A percentile compares a stretch with the other conserved stretches of the same genome.
Conservation (phyloP, 2,888 invertebrate species). For the Electrophaes corylata region DNA sequence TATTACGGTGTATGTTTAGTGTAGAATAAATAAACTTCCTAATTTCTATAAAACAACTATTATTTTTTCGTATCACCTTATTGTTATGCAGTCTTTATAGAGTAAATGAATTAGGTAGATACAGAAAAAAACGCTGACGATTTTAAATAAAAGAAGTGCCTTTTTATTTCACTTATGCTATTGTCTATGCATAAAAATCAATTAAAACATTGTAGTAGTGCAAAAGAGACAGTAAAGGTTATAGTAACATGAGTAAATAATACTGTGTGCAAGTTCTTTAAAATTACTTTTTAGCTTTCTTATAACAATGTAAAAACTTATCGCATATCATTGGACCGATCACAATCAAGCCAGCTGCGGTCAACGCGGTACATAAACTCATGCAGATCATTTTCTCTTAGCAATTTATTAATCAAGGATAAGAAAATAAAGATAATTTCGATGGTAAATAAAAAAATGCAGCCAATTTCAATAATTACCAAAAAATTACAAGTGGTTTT, state of each 20-base stretch:
- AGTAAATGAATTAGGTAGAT: too few species aligned
- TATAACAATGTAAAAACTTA: constrained; percentile 45
- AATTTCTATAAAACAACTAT: constrained; percentile 46
- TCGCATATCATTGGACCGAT: constrained; percentile 54
- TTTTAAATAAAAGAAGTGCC: too few species aligned
- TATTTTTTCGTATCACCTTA: too few species aligned
- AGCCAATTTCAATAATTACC: neutral
- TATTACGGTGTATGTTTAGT: constrained; percentile 82
- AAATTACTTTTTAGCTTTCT: constrained; percentile 34
- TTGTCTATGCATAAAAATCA: too few species aligned
- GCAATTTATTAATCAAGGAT: constrained; percentile 2
- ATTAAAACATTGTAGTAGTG: too few species aligned
- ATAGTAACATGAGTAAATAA: too few species aligned
- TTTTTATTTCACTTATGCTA: too few species aligned
- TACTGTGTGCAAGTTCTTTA: neutral
- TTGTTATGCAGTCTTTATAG: too few species aligned
- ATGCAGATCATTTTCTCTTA: constrained; percentile 53
- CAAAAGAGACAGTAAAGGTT: too few species aligned
- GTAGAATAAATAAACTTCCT: constrained; percentile 71
- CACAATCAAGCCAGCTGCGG: constrained; percentile 46
- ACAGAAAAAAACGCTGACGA: too few species aligned
- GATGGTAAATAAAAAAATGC: constrained; percentile 2
- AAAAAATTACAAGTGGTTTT: constrained; percentile 3
- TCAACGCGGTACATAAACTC: constrained; percentile 40
- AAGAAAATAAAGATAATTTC: constrained; percentile 9